Evolutionary conservation across 2,797 vertebrate species (phyloP), one percentile per base, ranked within the genome.

Genomic region (Enteromius paludinosus): DNA sequence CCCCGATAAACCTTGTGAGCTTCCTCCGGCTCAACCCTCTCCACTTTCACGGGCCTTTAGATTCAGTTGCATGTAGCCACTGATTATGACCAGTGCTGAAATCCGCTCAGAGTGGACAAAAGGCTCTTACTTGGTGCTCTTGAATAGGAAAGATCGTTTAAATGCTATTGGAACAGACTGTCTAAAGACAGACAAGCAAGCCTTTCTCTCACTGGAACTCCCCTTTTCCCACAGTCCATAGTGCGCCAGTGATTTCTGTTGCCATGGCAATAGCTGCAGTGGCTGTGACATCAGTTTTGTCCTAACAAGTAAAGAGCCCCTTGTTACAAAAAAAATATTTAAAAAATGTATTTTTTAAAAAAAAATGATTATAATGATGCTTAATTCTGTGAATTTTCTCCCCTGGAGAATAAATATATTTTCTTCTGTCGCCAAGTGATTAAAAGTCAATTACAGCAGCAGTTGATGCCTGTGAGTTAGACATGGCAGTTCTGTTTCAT

Each of bases 381-480:
- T 28, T 20, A 45, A 65, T 28, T 30, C 85, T 83, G 85, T 89
- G 79, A 15, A 64, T 79, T 72, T 86, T 86, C 76, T 20, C 61
- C 88, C 69, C 47, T 20, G 23, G 54, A 56, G 72, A 77, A 75
- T 62, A 52, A 45, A 65, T 23, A 10, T 4, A 45, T 79, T 28
- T 84, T 75, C 71, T 84, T 74, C 72, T 92, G 90, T 92, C 88
- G 89, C 71, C 91, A 79, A 89, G 89, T 83, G 79, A 69, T 87
- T 91, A 87, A 86, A 77, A 79, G 84, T 84, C 78, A 83, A 72
- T 45, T 38, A 30, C 75, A 73, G 38, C 52, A 74, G 12, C 0
- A 12, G 12, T 79, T 9, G 68, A 43, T 77, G 10, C 20, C 45
- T 71, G 43, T 20, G 45, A 35, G 30, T 7, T 41, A 61, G 61